Percentiles rank a stretch among this genome's conserved stretches.
phyloP scores from a whole-genome alignment of 2,797 vertebrate species.

The Sebastes variabilis region DNA sequence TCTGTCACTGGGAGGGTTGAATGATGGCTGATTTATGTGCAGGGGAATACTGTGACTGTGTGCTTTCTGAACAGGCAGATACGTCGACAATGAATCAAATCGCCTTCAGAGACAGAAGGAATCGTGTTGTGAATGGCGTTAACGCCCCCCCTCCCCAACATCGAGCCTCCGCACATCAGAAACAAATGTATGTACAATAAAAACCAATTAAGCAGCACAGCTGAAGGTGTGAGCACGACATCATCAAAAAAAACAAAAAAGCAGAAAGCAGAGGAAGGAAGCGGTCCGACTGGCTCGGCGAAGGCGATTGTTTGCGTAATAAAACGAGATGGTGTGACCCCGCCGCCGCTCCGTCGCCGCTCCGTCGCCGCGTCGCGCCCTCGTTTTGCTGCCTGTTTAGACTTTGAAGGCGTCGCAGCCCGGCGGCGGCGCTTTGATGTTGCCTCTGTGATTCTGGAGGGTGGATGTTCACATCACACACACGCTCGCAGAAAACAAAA shows the following conservation, averaged over 20 bases:
- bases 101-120: background rate
- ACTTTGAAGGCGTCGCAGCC: background rate
- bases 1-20: constrained; percentile 36
- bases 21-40: constrained; percentile 46
- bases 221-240: background rate
- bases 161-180: background rate
- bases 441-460: background rate
- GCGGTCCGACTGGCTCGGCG: background rate
- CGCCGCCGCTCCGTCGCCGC: no score
- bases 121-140: constrained; percentile 1
- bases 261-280: background rate
- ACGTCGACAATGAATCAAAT: constrained; percentile 41
- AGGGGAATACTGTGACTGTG: background rate
- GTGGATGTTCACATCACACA: constrained; percentile 28
- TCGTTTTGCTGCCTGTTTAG: constrained; percentile 13
- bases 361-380: background rate
- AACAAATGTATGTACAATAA: constrained; percentile 8
- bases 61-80: constrained; percentile 9
- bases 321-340: background rate
- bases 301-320: constrained; percentile 8
- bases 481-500: background rate
- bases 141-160: background rate
- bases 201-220: background rate
- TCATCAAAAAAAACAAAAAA: background rate
- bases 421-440: constrained; percentile 26